Evolutionary conservation across 64 coral and sea anemone species (phyloP), one percentile per base, ranked within the genome.

Genomic region (Trachythela sp.): DNA sequence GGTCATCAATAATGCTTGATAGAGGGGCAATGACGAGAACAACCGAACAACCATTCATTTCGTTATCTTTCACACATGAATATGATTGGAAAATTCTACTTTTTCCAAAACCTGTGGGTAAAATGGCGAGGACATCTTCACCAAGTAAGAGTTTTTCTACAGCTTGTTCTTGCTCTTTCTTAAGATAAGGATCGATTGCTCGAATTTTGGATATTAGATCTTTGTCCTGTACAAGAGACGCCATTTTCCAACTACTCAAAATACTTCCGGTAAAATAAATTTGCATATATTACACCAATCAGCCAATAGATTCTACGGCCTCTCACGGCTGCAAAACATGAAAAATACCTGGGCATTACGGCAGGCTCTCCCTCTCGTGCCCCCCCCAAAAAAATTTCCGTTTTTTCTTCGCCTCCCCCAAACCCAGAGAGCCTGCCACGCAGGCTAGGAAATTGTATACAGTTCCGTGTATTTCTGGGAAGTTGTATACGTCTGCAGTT

Each of bases 41-140:
- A 80, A 80, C 75, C 33, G 34, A 77, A 77, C 71, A 77, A 38
- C 71, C 71, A 77, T 80, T 80, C 75, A 80, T 80, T 35, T 80
- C 75, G 13, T 80, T 39, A 80, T 80, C 75, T 80, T 80, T 80
- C 31, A 80, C 75, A 35, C 15, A 9, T 35, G 75, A 35, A 80
- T 37, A 80, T 15, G 37, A 9, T 37, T 80, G 75, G 35, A 80
- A 80, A 36, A 80, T 80, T 37, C 75, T 35, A 80, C 75, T 80
- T 80, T 80, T 37, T 2, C 75, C 32, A 36, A 80, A 80, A 10
- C 75, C 30, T 37, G 75, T 80, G 14, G 75, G 75, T 80, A 80
- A 80, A 36, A 80, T 80, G 20, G 32, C 75, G 8, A 80, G 75
- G 15, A 80, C 75, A 20, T 13, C 75, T 37, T 36, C 37, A 39